phyloP scores from a whole-genome alignment of 2,888 invertebrate genomes.

The Pammene aurita region DNA sequence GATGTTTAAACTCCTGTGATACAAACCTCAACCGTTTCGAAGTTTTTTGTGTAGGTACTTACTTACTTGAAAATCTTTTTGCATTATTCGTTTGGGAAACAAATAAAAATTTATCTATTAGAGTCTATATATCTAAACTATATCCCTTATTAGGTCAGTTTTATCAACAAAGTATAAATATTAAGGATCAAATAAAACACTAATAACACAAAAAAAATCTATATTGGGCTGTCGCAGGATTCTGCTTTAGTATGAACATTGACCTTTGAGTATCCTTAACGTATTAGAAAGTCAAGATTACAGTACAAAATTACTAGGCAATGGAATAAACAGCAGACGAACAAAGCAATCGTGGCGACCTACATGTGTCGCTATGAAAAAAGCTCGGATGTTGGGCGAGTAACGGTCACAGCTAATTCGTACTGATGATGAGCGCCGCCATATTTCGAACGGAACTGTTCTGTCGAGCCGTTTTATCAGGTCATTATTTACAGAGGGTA shows the following conservation, averaged over 20 bases:
- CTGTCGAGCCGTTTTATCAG: constrained; percentile 19
- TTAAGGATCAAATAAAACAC: too few relatives aligned
- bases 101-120: too few relatives aligned
- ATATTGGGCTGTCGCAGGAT: too few relatives aligned
- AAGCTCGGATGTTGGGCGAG: constrained; percentile 59
- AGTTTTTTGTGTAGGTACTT: too few relatives aligned
- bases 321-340: constrained; percentile 59
- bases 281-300: constrained; percentile 39
- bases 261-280: background rate
- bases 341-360: constrained; percentile 71
- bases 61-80: background rate
- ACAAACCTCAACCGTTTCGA: too few relatives aligned
- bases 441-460: constrained; percentile 32
- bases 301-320: constrained; percentile 37
- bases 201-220: too few relatives aligned
- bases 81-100: too few relatives aligned
- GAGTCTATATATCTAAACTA: too few relatives aligned
- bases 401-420: constrained; percentile 62
- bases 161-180: too few relatives aligned
- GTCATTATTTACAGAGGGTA: constrained; percentile 12
- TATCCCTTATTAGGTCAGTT: too few relatives aligned
- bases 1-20: too few relatives aligned
- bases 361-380: constrained; percentile 66
- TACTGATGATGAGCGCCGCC: constrained; percentile 39
- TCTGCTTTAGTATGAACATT: background rate